Percentiles rank a stretch among this genome's conserved stretches.
phyloP scores from a whole-genome alignment of 2,888 invertebrate genomes.

The Pachydiplax longipennis region DNA sequence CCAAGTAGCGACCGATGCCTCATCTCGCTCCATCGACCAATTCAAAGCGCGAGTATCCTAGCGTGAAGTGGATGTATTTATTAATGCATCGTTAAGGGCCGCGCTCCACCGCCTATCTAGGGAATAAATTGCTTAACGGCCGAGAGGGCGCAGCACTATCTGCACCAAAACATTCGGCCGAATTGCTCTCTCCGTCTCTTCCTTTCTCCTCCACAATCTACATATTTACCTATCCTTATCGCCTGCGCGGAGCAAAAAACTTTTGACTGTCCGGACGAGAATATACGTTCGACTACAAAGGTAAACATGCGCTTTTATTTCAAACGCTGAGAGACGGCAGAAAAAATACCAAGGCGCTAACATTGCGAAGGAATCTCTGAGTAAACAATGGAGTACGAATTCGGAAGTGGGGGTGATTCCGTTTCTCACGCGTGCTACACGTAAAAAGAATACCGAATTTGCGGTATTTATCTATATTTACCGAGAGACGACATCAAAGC shows the following conservation, averaged over 20 bases:
- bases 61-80: slow-evolving; percentile 8
- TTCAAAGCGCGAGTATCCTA: neutral
- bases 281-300: neutral
- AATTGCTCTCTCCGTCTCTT: neutral
- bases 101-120: neutral
- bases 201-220: neutral
- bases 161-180: neutral
- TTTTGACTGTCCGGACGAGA: neutral
- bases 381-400: too few species aligned
- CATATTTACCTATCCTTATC: neutral
- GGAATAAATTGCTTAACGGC: neutral
- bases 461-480: too few species aligned
- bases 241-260: neutral
- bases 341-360: too few species aligned
- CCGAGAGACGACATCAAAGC: too few species aligned
- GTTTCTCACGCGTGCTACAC: too few species aligned
- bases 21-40: neutral
- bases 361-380: too few species aligned
- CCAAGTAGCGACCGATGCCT: neutral
- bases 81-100: neutral
- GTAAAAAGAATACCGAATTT: too few species aligned
- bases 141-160: neutral
- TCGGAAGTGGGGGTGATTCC: too few species aligned
- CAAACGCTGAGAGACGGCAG: neutral
- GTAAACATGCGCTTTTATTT: neutral